Conservation (phyloP, 2,888 invertebrate species). For the Oscheius sp. region DNA sequence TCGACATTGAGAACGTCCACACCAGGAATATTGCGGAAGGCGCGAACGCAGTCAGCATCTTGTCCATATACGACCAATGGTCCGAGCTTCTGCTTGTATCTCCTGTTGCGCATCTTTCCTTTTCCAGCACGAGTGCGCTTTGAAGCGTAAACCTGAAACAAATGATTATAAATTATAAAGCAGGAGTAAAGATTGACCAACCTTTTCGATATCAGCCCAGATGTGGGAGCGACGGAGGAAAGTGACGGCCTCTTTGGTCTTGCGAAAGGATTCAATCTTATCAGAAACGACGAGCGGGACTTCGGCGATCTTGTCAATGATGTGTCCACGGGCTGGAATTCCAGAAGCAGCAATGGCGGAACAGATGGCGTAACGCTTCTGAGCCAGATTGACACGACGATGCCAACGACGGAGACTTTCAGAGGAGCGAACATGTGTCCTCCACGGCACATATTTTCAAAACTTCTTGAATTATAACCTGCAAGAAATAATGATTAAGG, state of each 20-base stretch:
- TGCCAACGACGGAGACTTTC: slow-evolving; percentile 95
- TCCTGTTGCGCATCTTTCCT: slow-evolving; percentile 98
- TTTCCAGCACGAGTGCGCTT: slow-evolving; percentile 85
- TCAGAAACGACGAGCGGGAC: slow-evolving; percentile 95
- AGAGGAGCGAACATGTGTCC: slow-evolving; percentile 99
- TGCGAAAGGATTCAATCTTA: slow-evolving; percentile 91
- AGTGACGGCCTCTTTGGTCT: slow-evolving; percentile 97
- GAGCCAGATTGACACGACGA: slow-evolving; percentile 93
- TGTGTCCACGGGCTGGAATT: slow-evolving; percentile 89
- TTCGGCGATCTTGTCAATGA: slow-evolving; percentile 85
- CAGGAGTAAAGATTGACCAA: slow-evolving; percentile 17
- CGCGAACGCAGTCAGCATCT: slow-evolving; percentile 89
- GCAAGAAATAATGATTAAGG: too few species aligned
- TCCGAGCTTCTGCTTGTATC: slow-evolving; percentile 93
- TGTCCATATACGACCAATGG: slow-evolving; percentile 94
- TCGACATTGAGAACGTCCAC: slow-evolving; percentile 91
- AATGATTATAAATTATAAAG: neutral
- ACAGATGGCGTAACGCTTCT: slow-evolving; percentile 93
- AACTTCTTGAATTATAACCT: slow-evolving; percentile 99
- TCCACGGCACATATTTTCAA: slow-evolving; percentile 99
- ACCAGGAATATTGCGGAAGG: slow-evolving; percentile 97
- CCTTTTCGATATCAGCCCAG: slow-evolving; percentile 96
- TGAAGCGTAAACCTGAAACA: slow-evolving; percentile 69
- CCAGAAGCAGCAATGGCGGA: slow-evolving; percentile 97
- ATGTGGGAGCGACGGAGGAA: slow-evolving; percentile 93